Percentiles rank a stretch among this genome's conserved stretches.
Evolutionary conservation across 2,888 invertebrate genomes (phyloP).

Genomic region (Heliconius ismenius): DNA sequence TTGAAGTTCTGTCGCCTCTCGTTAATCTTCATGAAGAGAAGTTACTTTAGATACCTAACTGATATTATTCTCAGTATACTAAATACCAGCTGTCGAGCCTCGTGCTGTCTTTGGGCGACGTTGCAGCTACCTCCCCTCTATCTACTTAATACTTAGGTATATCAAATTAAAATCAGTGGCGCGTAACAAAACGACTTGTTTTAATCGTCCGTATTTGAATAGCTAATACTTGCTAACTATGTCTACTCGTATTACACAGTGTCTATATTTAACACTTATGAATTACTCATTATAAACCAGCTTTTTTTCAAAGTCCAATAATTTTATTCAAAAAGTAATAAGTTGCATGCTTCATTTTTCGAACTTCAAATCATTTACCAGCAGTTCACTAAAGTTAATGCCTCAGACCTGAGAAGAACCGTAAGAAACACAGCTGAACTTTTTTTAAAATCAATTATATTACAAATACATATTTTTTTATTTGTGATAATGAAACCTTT

Average conservation of each 20-base stretch:
- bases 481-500: no score
- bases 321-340: no score
- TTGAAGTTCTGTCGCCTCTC: no score
- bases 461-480: no score
- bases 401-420: no score
- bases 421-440: no score
- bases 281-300: neutral
- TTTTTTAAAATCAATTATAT: no score
- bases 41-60: no score
- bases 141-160: neutral
- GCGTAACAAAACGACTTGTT: neutral
- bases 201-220: conserved; percentile 1
- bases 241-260: neutral
- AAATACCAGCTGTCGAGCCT: neutral
- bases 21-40: no score
- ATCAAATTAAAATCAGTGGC: neutral
- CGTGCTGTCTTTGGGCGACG: neutral
- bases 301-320: neutral
- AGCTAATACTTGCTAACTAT: neutral
- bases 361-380: no score
- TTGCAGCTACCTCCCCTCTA: neutral
- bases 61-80: neutral
- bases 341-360: no score
- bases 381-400: no score
- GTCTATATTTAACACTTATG: neutral